Evolutionary conservation across 1,140 invertebrate genomes (phyloP), one percentile per base, ranked within the genome.

Genomic region (Drosophila littoralis): DNA sequence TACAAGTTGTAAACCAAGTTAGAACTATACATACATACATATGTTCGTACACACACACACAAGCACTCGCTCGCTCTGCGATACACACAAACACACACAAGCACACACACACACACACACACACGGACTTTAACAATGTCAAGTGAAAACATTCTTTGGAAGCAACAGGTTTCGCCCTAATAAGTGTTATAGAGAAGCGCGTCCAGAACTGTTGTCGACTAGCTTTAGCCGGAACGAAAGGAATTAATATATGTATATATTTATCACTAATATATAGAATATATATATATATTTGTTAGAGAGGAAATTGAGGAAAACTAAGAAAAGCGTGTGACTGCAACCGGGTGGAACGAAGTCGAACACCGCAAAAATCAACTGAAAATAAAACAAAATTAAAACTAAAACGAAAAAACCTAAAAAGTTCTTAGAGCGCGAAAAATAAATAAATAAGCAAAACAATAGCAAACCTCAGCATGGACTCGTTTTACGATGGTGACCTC

Each of bases 401-500:
- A 51, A 36, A 58, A n/a, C 13, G 40, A 33, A 0, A 46, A 64
- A 58, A 60, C 63, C 65, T 72, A 58, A 80, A 67, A 79, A 85
- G 77, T 85, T 84, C 74, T 77, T 77, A 70, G 64, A 83, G 73
- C 76, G 72, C 80, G 9, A 35, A 65, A 73, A 78, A 45, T 32
- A 59, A 55, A 69, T 32, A 36, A 74, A 54, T 28, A 13, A 52
- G 33, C 9, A 70, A 17, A 46, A 61, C 28, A 28, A 12, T 15
- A 43, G 0, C 17, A 50, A 32, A 70, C 75, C 67, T 66, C 52
- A 81, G 79, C 74, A 95, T 95, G 94, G 95, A 95, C 93, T 94
- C 94, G 76, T 95, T 95, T 91, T 95, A 95, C 93, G 95, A 95
- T 93, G 94, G 94, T 81, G 95, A 96, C 93, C 93, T 96, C 82